A percentile compares a stretch with the other conserved stretches of the same genome.
phyloP scores from a whole-genome alignment of 2,797 vertebrate species.

The Cryptoprocta ferox region DNA sequence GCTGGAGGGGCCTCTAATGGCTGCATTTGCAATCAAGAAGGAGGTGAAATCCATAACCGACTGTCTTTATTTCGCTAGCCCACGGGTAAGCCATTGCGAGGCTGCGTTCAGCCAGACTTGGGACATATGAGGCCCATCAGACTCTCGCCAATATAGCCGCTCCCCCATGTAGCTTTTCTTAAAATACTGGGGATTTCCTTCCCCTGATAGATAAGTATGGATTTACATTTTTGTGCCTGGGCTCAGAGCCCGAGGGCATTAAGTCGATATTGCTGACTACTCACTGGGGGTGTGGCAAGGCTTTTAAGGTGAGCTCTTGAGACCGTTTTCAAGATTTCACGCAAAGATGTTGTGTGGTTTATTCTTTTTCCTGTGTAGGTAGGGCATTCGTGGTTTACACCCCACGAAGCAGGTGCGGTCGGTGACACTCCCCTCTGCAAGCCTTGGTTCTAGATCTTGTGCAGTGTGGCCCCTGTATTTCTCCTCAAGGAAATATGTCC shows the following conservation, averaged over 20 bases:
- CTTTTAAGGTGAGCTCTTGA: neutral
- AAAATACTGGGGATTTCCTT: neutral
- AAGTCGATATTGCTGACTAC: neutral
- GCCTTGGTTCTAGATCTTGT: neutral
- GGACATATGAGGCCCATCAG: constrained; percentile 1
- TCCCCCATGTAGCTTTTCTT: constrained; percentile 38
- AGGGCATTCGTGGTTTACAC: neutral
- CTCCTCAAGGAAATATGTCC: neutral
- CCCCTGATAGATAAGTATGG: neutral
- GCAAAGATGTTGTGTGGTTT: neutral
- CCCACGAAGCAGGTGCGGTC: neutral
- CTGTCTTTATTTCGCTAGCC: constrained; percentile 78
- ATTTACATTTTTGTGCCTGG: neutral
- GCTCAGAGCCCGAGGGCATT: neutral
- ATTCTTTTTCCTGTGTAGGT: neutral
- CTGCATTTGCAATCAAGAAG: constrained; percentile 67
- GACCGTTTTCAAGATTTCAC: neutral
- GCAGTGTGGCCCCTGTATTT: neutral
- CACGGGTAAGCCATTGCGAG: constrained; percentile 39
- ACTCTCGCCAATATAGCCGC: neutral
- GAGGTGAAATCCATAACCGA: constrained; percentile 73
- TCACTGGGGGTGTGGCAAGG: neutral
- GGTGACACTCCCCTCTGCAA: neutral
- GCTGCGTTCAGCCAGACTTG: constrained; percentile 34
- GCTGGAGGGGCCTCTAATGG: constrained; percentile 50